Percentiles rank a stretch among this genome's conserved stretches.
phyloP scores from a whole-genome alignment of 1,140 invertebrate genomes.

The Zaprionus taronus region DNA sequence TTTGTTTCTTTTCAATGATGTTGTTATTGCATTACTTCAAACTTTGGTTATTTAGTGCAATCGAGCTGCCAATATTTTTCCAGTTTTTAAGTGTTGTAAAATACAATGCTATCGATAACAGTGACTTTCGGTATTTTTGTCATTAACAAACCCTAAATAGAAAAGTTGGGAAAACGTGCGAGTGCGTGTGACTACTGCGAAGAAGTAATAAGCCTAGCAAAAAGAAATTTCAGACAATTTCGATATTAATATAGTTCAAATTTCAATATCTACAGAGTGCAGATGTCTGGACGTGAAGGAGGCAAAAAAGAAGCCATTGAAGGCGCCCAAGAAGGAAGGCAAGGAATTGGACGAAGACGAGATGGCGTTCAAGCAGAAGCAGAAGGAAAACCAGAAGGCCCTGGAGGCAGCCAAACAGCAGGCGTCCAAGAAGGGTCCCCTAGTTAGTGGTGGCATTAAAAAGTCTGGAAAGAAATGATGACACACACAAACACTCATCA shows the following conservation, averaged over 20 bases:
- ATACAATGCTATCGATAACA: neutral
- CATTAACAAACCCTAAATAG: slow-evolving; percentile 35
- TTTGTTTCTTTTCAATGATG: too few relatives aligned
- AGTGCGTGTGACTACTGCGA: slow-evolving; percentile 25
- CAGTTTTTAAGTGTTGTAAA: slow-evolving; percentile 8
- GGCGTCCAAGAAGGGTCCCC: slow-evolving; percentile 93
- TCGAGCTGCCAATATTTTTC: neutral
- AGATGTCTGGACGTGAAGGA: slow-evolving; percentile 93
- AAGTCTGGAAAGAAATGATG: slow-evolving; percentile 94
- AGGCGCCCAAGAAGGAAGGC: slow-evolving; percentile 92
- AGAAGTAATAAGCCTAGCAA: neutral
- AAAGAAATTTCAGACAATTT: neutral
- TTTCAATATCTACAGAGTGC: slow-evolving; percentile 6
- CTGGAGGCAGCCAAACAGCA: slow-evolving; percentile 92
- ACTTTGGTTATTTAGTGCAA: neutral
- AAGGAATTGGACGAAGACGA: slow-evolving; percentile 93
- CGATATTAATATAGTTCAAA: neutral
- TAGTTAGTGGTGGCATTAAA: slow-evolving; percentile 92
- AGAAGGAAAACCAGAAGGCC: slow-evolving; percentile 92
- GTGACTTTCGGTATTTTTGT: slow-evolving; percentile 17
- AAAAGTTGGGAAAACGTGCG: slow-evolving; percentile 56
- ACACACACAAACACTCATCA: neutral
- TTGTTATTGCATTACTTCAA: neutral
- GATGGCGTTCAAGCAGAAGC: slow-evolving; percentile 90
- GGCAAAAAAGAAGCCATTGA: slow-evolving; percentile 96